phyloP scores from a whole-genome alignment of 2,797 vertebrate genomes.

The Karalla daura region DNA sequence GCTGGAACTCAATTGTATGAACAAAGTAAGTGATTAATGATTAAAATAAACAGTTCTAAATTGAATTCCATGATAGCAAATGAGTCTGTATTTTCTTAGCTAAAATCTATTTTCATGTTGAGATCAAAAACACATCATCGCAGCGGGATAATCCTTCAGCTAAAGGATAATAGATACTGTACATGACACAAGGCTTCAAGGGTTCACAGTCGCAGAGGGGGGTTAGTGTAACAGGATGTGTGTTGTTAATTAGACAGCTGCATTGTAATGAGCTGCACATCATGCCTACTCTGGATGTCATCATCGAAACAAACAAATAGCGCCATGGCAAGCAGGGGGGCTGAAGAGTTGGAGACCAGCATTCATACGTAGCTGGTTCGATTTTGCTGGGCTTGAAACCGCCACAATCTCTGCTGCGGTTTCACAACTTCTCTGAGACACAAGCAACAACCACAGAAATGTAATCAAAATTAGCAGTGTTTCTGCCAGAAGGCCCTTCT shows the following conservation, averaged over 20 bases:
- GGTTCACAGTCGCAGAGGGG: constrained; percentile 27
- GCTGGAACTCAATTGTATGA: no score
- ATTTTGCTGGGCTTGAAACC: not conserved
- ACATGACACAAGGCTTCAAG: constrained; percentile 27
- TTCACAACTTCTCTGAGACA: not conserved
- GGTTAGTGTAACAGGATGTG: constrained; percentile 11
- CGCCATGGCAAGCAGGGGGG: constrained; percentile 47
- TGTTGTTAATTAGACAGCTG: constrained; percentile 55
- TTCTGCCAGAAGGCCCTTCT: not conserved
- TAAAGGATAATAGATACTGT: constrained; percentile 8
- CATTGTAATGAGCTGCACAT: constrained; percentile 19
- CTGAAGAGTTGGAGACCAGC: not conserved
- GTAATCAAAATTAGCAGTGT: not conserved
- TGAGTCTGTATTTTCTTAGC: constrained; percentile 12
- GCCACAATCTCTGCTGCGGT: not conserved
- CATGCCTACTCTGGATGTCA: constrained; percentile 7
- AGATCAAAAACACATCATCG: constrained; percentile 21
- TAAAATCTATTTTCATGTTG: constrained; percentile 10
- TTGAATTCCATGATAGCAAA: no score
- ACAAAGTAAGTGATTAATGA: no score
- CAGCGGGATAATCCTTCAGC: constrained; percentile 15
- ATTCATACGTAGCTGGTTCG: not conserved
- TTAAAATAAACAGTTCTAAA: no score
- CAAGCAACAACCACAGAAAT: not conserved
- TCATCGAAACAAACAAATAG: constrained; percentile 66